Conservation (phyloP, 2,113 vertebrate genomes). For the Antechinus stuartii region DNA sequence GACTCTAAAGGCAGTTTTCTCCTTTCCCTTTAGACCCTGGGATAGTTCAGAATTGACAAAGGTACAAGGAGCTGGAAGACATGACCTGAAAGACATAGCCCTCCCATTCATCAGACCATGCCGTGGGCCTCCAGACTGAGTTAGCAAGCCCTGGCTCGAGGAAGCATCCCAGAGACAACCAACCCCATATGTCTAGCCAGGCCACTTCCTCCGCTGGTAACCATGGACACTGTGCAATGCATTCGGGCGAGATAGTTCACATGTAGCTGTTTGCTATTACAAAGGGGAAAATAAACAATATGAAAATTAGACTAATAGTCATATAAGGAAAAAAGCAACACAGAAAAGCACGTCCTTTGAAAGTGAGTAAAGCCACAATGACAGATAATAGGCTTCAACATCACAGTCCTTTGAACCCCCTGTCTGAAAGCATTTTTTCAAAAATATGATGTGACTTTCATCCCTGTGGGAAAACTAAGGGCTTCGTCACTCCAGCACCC, state of each 20-base stretch:
- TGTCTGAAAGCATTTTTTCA: conserved; percentile 9
- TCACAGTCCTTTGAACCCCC: conserved; percentile 34
- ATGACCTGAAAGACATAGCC: neutral
- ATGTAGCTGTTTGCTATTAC: neutral
- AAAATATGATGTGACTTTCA: neutral
- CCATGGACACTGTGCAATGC: neutral
- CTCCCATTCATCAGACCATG: neutral
- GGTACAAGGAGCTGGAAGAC: neutral
- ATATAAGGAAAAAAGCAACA: neutral
- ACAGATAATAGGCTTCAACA: neutral
- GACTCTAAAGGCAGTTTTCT: neutral
- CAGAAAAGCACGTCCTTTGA: conserved; percentile 21
- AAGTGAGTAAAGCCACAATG: neutral
- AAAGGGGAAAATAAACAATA: conserved; percentile 14
- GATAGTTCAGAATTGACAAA: neutral
- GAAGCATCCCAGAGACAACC: neutral
- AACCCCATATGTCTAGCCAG: neutral
- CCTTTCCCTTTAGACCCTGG: neutral
- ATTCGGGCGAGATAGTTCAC: neutral
- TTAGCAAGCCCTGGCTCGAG: neutral
- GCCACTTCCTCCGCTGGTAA: neutral
- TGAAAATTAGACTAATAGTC: conserved; percentile 23
- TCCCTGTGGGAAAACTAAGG: neutral
- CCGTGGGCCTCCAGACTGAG: neutral
- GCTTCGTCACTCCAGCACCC: neutral